Conservation (phyloP, 2,888 invertebrate genomes). For the Drosophila anomelani region DNA sequence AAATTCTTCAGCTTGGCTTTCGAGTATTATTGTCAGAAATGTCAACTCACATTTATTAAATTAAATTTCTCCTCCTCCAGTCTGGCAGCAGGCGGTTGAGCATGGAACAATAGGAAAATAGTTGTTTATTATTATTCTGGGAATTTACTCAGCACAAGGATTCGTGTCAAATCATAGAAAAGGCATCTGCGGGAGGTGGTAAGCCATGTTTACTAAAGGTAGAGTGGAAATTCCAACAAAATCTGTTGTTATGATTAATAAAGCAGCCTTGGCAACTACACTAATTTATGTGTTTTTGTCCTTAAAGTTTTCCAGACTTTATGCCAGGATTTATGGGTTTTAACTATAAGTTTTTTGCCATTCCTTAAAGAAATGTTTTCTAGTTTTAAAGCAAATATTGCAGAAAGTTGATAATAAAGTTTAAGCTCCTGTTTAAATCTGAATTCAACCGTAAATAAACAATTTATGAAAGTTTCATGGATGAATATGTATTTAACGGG, state of each 20-base stretch:
- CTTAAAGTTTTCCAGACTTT: neutral
- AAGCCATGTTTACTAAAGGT: neutral
- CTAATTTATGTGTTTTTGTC: neutral
- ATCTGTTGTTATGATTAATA: neutral
- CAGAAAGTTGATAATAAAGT: neutral
- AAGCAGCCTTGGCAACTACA: neutral
- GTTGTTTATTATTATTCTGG: conserved; percentile 15
- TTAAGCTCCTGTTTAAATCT: neutral
- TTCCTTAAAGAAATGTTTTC: no score
- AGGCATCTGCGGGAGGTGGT: neutral
- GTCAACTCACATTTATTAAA: conserved; percentile 93
- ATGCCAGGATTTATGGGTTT: neutral
- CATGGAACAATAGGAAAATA: conserved; percentile 73
- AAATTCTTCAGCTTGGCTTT: neutral
- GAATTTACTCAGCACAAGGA: neutral
- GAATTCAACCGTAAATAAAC: neutral
- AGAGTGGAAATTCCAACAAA: neutral
- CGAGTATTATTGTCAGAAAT: neutral
- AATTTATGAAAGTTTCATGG: neutral
- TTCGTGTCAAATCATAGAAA: neutral
- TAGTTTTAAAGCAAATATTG: neutral
- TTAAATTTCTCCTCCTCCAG: conserved; percentile 93
- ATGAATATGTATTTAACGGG: conserved; percentile 5
- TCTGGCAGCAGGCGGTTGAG: conserved; percentile 85
- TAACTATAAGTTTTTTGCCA: neutral